phyloP scores from a whole-genome alignment of 2,888 invertebrate genomes.

The Cerastis rubricosa region DNA sequence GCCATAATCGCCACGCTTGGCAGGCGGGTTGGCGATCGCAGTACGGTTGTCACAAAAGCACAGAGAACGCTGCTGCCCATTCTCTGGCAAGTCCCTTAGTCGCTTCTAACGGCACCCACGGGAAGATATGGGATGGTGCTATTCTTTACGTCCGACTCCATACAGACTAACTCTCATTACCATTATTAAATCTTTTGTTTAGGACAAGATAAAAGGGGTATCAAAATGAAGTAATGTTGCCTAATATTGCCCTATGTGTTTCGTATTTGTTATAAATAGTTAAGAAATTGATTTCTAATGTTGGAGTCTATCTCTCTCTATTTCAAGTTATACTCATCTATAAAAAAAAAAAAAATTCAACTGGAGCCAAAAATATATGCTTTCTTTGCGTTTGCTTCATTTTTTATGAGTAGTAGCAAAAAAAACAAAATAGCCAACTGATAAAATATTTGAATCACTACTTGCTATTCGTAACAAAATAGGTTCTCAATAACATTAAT shows the following conservation, averaged over 20 bases:
- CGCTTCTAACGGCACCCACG: no score
- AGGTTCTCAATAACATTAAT: slow-evolving; percentile 7
- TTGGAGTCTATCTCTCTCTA: not conserved
- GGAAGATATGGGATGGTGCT: no score
- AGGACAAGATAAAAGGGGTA: not conserved
- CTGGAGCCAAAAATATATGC: not conserved
- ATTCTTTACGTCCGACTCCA: no score
- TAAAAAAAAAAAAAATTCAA: not conserved
- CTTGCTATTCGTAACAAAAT: not conserved
- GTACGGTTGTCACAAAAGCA: no score
- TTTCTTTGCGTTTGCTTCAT: no score
- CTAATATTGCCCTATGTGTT: not conserved
- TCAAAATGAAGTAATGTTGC: not conserved
- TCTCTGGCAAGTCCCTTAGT: no score
- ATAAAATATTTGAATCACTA: no score
- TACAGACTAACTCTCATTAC: not conserved
- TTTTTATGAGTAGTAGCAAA: not conserved
- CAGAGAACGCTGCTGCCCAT: no score
- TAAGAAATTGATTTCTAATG: not conserved
- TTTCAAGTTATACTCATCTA: not conserved
- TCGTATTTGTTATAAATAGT: not conserved
- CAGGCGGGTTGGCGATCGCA: no score
- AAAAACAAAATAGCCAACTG: not conserved
- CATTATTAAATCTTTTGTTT: not conserved
- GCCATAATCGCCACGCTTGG: no score